These are phyloP conservation scores for Emydura subglobosa DNA, from an alignment of 2,113 vertebrate genomes.

Conservation along the genomic window DNA sequence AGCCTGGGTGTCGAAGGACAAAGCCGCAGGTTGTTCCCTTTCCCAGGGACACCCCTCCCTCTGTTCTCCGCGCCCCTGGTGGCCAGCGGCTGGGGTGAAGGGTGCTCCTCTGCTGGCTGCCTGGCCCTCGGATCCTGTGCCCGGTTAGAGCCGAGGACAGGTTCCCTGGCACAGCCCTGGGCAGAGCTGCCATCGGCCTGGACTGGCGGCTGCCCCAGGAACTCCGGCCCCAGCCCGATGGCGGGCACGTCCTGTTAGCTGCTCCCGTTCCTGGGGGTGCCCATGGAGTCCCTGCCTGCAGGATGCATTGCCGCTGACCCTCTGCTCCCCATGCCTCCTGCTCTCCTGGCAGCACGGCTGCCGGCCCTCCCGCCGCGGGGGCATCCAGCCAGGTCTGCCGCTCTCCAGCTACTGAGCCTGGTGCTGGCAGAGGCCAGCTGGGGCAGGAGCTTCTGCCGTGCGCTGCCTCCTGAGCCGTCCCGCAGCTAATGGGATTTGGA, in stretches of 20 bases:
- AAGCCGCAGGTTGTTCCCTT: neutral
- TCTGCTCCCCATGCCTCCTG: no score
- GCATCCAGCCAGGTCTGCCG: neutral
- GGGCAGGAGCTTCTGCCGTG: neutral
- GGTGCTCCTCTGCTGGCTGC: no score
- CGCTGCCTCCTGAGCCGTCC: neutral
- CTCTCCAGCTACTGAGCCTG: neutral
- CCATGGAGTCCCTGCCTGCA: neutral
- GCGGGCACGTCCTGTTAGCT: neutral
- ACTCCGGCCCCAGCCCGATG: no score
- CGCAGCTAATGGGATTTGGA: neutral
- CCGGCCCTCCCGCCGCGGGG: neutral
- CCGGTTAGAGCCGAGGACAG: neutral
- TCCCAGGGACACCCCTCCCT: neutral
- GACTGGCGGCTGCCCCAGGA: no score
- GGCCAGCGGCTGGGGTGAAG: no score
- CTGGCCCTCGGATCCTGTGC: neutral
- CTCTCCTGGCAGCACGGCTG: neutral
- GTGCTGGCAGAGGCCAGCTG: no score
- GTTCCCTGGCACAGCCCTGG: no score
- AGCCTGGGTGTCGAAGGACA: neutral
- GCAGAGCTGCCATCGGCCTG: no score
- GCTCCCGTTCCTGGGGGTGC: neutral
- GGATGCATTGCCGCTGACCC: neutral
- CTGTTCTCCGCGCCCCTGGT: neutral